Evolutionary conservation across 2,888 invertebrate species (phyloP), one percentile per base, ranked within the genome.

Genomic region (Pammene fasciana): DNA sequence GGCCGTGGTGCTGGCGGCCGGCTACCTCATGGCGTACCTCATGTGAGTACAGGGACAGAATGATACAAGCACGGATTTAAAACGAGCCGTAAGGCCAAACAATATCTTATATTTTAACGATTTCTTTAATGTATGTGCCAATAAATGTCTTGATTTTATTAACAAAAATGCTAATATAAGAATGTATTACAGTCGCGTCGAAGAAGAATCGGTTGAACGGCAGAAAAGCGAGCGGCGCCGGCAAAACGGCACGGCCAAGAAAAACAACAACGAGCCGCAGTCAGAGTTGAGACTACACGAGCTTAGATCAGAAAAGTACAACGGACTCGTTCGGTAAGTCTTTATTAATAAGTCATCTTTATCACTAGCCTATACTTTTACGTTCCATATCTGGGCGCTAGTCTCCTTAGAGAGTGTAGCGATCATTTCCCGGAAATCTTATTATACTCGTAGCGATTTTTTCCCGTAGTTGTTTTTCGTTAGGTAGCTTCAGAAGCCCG

Each of bases 251-350:
- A 88, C 78, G 82, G 87, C 77, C 85, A 94, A 83, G 87, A 93
- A 78, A 82, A 93, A 82, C 84, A 87, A 81, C 86, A 93, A 86
- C 74, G 90, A 90, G 10, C 81, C 86, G 8, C 86, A 87, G 61
- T 94, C 96, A 0, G 97, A 97, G 84, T 90, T 98, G 73, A 94
- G 95, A 73, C 93, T 99, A 64, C 98, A 99, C 84, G 99, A 99
- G 85, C 92, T 99, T 66, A 93, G 98, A 56, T 97, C 97, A 1
- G 99, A 99, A 90, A 98, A 98, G 71, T 99, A 98, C 85, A 98
- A 98, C 83, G 98, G 98, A 67, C 94, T 99, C 76, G 97, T 99
- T 60, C 94, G 93, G 93, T 92, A 66, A 70, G 64, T 6, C 5
- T 13, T 13, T 38, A 14, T 26, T 26, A 14, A 6, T 46, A 13